Percentiles rank a stretch among this genome's conserved stretches.
Conservation (phyloP, 2,113 vertebrate genomes). For the Chrysemys picta region DNA sequence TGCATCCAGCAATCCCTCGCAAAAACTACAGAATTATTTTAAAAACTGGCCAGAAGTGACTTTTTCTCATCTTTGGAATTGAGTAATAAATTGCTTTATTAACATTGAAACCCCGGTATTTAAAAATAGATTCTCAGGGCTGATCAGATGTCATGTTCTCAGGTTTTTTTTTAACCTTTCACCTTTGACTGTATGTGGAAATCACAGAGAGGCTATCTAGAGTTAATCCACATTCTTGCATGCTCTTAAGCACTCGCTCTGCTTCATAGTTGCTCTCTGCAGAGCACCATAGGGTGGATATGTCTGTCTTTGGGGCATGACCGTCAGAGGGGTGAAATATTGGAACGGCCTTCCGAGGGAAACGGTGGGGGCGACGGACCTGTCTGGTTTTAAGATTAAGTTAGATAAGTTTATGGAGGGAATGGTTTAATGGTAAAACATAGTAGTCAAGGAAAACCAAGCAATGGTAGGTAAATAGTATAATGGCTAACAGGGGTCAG, state of each 20-base stretch:
- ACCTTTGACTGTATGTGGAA: not conserved
- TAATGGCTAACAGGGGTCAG: no score
- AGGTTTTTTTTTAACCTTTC: not conserved
- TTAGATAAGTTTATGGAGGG: no score
- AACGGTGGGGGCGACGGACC: no score
- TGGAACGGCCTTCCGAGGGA: no score
- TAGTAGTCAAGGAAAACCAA: no score
- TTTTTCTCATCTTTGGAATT: not conserved
- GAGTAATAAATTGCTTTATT: not conserved
- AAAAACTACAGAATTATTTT: not conserved
- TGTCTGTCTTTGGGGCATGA: not conserved
- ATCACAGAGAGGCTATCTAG: not conserved
- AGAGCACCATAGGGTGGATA: not conserved
- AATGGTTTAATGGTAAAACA: no score
- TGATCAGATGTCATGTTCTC: not conserved
- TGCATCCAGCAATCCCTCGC: not conserved
- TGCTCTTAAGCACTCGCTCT: not conserved
- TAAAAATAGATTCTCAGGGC: not conserved
- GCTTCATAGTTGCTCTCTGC: not conserved
- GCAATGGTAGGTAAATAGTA: no score
- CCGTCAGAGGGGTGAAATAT: no score
- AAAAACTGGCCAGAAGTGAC: not conserved
- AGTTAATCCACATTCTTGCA: not conserved
- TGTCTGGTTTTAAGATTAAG: no score
- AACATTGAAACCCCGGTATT: not conserved